Evolutionary conservation across 2,888 invertebrate species (phyloP).

Genomic region (Drosophila formosana): DNA sequence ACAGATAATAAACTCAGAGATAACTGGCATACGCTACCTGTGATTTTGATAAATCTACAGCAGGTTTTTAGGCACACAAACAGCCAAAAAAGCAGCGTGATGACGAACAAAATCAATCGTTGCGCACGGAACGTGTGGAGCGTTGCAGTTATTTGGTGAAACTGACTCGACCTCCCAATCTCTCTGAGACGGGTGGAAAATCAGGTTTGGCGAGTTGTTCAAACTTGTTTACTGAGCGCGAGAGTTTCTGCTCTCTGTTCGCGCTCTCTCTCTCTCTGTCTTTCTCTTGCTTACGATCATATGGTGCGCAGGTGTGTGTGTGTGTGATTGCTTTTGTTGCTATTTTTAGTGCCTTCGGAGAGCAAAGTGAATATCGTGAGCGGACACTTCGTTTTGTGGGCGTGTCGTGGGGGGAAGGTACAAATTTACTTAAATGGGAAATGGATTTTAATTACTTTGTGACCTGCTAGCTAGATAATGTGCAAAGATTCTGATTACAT

Average conservation of each 20-base stretch:
- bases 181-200: constrained; percentile 57
- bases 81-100: constrained; percentile 25
- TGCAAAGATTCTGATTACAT: constrained; percentile 8
- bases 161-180: constrained; percentile 42
- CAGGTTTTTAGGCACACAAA: constrained; percentile 73
- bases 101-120: neutral
- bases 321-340: constrained; percentile 17
- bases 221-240: constrained; percentile 59
- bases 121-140: constrained; percentile 49
- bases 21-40: constrained; percentile 21
- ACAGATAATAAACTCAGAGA: neutral
- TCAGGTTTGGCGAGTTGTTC: constrained; percentile 65
- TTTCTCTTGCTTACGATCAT: constrained; percentile 26
- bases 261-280: constrained; percentile 1
- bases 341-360: constrained; percentile 48
- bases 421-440: constrained; percentile 35
- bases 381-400: constrained; percentile 9
- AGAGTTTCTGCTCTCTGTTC: constrained; percentile 31
- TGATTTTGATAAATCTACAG: constrained; percentile 57
- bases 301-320: neutral
- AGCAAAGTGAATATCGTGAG: constrained; percentile 20
- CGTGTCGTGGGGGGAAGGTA: constrained; percentile 17
- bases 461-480: neutral
- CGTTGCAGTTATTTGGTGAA: constrained; percentile 51
- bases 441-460: constrained; percentile 30